Percentiles rank a stretch among this genome's conserved stretches.
phyloP scores from a whole-genome alignment of 2,888 invertebrate species.

The Diplolepis rosae region DNA sequence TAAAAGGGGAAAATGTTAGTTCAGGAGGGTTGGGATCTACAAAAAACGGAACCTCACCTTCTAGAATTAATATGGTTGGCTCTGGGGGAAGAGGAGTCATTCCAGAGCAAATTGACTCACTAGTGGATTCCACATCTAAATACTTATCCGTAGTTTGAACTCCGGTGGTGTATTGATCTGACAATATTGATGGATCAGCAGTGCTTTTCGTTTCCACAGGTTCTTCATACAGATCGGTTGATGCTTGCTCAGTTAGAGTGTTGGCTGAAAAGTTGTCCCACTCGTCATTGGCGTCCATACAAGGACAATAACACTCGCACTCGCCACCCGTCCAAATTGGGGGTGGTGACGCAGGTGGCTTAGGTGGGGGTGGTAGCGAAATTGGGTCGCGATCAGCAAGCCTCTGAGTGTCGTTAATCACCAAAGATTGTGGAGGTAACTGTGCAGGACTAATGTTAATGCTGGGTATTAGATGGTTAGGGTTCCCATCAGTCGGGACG shows the following conservation, averaged over 20 bases:
- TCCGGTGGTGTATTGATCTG: slow-evolving; percentile 46
- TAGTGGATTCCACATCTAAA: slow-evolving; percentile 43
- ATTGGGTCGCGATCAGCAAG: slow-evolving; percentile 47
- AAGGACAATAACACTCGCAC: slow-evolving; percentile 85
- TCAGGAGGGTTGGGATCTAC: not conserved
- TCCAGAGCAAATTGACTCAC: slow-evolving; percentile 66
- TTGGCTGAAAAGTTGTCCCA: slow-evolving; percentile 59
- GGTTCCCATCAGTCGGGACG: slow-evolving; percentile 80
- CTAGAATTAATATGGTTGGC: slow-evolving; percentile 87
- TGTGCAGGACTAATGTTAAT: slow-evolving; percentile 77
- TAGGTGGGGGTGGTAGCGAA: slow-evolving; percentile 66
- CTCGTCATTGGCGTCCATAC: slow-evolving; percentile 75
- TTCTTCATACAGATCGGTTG: slow-evolving; percentile 37
- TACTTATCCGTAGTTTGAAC: slow-evolving; percentile 44
- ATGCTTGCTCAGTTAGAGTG: slow-evolving; percentile 36
- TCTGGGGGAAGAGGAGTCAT: slow-evolving; percentile 78
- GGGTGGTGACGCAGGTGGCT: slow-evolving; percentile 63
- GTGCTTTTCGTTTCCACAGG: slow-evolving; percentile 10
- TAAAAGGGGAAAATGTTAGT: not conserved
- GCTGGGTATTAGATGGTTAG: slow-evolving; percentile 69
- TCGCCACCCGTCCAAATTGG: slow-evolving; percentile 79
- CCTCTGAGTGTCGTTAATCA: slow-evolving; percentile 31
- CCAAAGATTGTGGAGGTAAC: slow-evolving; percentile 37
- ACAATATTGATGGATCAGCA: slow-evolving; percentile 40
- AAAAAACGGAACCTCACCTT: slow-evolving; percentile 79